Conservation (phyloP, 2,113 vertebrate genomes). For the Rousettus leschenaultii region DNA sequence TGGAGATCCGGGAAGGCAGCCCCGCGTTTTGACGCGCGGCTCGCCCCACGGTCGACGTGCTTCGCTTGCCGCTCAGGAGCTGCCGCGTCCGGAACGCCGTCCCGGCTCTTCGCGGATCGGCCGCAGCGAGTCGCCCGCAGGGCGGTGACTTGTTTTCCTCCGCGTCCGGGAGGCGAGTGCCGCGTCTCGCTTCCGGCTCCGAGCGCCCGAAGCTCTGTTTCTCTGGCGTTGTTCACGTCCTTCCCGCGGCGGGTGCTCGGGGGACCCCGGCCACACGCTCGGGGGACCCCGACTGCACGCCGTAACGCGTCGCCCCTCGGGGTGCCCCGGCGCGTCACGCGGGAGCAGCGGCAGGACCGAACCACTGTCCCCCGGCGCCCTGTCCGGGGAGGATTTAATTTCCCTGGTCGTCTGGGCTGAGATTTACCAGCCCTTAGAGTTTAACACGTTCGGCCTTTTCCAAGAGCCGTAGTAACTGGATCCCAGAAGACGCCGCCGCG, state of each 20-base stretch:
- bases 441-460: not conserved
- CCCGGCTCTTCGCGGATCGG: too few species aligned
- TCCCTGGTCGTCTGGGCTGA: not conserved
- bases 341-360: not conserved
- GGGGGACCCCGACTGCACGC: too few species aligned
- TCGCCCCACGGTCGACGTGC: too few species aligned
- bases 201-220: too few species aligned
- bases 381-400: not conserved
- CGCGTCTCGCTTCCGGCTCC: not conserved
- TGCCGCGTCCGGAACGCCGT: too few species aligned
- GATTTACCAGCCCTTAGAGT: not conserved
- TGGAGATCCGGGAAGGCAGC: not conserved
- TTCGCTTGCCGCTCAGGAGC: too few species aligned
- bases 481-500: not conserved
- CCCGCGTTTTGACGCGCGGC: not conserved
- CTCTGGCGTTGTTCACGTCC: not conserved
- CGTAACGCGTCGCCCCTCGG: too few species aligned
- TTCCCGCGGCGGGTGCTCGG: not conserved
- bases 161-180: not conserved
- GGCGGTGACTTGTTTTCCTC: not conserved
- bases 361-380: not conserved
- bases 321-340: not conserved
- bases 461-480: not conserved
- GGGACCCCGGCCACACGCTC: too few species aligned
- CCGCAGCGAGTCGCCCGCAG: too few species aligned